phyloP scores from a whole-genome alignment of 23 tunicate species.

The Oikopleura vanhoeffeni region DNA sequence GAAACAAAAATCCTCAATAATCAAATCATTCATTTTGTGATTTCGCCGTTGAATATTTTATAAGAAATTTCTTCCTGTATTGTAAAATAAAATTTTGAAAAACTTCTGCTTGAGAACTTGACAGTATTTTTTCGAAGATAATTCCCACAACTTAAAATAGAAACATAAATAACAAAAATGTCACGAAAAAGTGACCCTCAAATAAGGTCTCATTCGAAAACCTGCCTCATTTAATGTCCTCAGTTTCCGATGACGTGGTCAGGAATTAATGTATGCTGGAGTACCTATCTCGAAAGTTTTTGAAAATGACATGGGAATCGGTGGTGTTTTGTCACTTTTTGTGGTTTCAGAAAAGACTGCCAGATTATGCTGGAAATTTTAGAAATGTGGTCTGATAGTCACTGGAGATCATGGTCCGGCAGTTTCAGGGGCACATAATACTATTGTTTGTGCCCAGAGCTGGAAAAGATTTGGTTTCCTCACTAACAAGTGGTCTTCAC shows the following conservation, averaged over 20 bases:
- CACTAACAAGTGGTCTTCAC: constrained; percentile 84
- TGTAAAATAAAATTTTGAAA: too few species aligned
- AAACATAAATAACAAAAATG: too few species aligned
- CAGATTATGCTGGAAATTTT: constrained; percentile 73
- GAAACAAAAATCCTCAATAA: too few species aligned
- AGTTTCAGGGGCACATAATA: constrained; percentile 96
- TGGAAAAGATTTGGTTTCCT: constrained; percentile 78
- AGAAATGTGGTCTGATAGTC: constrained; percentile 69
- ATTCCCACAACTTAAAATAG: too few species aligned
- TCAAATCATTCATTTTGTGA: too few species aligned
- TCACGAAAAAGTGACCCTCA: too few species aligned
- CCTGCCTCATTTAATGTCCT: constrained; percentile 78
- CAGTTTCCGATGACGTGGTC: constrained; percentile 86
- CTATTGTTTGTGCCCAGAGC: constrained; percentile 95
- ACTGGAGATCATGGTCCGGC: constrained; percentile 99
- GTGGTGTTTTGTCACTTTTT: constrained; percentile 75
- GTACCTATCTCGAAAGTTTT: constrained; percentile 91
- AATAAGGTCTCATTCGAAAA: too few species aligned
- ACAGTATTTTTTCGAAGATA: too few species aligned
- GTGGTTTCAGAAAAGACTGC: constrained; percentile 88
- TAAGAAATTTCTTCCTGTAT: too few species aligned
- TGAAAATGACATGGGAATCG: constrained; percentile 69
- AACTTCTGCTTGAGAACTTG: too few species aligned
- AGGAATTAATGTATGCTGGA: constrained; percentile 84
- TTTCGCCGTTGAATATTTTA: too few species aligned